Evolutionary conservation across 2,888 invertebrate genomes (phyloP).

Genomic region (Drosophila histrio): DNA sequence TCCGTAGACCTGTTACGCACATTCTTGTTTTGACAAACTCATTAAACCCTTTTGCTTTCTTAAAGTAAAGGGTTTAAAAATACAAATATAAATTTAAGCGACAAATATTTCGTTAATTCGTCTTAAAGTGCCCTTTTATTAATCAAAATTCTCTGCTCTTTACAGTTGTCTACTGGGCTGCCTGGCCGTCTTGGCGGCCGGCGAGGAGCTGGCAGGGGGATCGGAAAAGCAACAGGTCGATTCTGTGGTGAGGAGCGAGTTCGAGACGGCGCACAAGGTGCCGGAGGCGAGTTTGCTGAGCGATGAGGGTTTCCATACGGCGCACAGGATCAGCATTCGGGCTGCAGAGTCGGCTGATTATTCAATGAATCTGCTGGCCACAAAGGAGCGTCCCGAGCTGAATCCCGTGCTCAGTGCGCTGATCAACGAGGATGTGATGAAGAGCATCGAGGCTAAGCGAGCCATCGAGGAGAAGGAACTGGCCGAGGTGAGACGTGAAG

Average conservation of each 20-base stretch:
- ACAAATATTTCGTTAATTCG: too few species aligned
- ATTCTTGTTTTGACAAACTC: too few species aligned
- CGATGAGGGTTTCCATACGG: slow-evolving; percentile 79
- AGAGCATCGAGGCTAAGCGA: slow-evolving; percentile 85
- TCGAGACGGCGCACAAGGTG: slow-evolving; percentile 90
- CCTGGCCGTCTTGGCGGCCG: slow-evolving; percentile 65
- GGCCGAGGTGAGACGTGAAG: slow-evolving; percentile 73
- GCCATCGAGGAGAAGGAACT: slow-evolving; percentile 82
- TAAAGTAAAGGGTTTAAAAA: too few species aligned
- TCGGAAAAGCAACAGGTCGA: slow-evolving; percentile 30
- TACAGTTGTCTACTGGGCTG: slow-evolving; percentile 74
- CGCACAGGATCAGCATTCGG: slow-evolving; percentile 78
- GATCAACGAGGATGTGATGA: slow-evolving; percentile 85
- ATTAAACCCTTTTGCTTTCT: too few species aligned
- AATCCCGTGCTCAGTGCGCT: slow-evolving; percentile 84
- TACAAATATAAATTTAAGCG: too few species aligned
- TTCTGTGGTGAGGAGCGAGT: slow-evolving; percentile 10
- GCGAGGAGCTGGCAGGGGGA: slow-evolving; percentile 38
- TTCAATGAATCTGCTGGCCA: slow-evolving; percentile 82
- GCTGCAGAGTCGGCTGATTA: slow-evolving; percentile 66
- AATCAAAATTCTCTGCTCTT: neutral
- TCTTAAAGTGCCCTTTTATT: too few species aligned
- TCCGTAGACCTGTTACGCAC: too few species aligned
- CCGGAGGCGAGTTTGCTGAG: slow-evolving; percentile 84
- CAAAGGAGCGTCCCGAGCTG: slow-evolving; percentile 84